A percentile compares a stretch with the other conserved stretches of the same genome.
These are phyloP conservation scores for Apostichopus californicus DNA, from an alignment of 35 echinoderm and acorn worm species.

Conservation along the genomic window DNA sequence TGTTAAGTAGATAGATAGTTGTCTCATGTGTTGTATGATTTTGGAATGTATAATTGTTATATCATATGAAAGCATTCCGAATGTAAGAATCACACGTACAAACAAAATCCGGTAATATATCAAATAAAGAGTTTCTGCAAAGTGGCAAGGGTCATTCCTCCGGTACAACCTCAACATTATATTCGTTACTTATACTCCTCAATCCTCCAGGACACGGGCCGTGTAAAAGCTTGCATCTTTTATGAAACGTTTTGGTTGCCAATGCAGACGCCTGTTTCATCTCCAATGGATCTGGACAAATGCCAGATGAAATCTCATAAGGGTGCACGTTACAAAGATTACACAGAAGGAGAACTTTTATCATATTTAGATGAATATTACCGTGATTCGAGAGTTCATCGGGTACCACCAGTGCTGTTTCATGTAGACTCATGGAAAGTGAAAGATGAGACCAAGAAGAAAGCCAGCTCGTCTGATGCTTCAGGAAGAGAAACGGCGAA, in stretches of 20 bases:
- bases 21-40: no score
- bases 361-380: background rate
- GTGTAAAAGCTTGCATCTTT: background rate
- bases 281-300: background rate
- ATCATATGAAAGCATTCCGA: no score
- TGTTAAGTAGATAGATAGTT: no score
- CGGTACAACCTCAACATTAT: background rate
- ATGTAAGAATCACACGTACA: background rate
- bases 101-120: background rate
- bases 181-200: background rate
- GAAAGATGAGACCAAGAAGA: background rate
- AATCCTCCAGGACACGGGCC: background rate
- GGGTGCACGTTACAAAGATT: background rate
- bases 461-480: background rate
- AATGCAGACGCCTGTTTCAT: background rate
- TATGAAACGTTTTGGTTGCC: conserved; percentile 17
- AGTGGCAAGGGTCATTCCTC: background rate
- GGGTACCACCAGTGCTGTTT: background rate
- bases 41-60: no score
- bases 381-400: background rate
- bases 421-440: background rate
- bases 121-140: background rate
- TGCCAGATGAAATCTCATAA: no score
- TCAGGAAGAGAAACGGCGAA: background rate
- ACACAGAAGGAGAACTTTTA: background rate